Percentiles rank a stretch among this genome's conserved stretches.
These are phyloP conservation scores for Podilymbus podiceps DNA, from an alignment of 2,113 vertebrate species.

Conservation along the genomic window DNA sequence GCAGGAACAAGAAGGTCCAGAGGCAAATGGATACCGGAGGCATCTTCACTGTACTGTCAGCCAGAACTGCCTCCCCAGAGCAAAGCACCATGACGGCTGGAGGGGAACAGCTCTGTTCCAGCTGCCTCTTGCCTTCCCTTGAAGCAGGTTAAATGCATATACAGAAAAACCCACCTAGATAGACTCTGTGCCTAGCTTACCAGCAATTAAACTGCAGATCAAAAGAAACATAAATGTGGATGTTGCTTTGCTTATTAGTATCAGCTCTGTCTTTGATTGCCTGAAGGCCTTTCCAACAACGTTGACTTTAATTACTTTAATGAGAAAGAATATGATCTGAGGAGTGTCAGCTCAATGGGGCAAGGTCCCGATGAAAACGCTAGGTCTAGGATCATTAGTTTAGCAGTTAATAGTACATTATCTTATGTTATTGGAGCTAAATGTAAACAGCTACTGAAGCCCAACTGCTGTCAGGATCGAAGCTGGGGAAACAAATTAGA, in stretches of 20 bases:
- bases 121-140: neutral
- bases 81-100: accelerated
- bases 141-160: neutral
- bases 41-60: neutral
- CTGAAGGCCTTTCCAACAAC: neutral
- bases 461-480: neutral
- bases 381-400: slow-evolving; percentile 22
- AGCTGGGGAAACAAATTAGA: neutral
- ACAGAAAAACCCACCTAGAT: neutral
- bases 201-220: neutral
- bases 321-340: slow-evolving; percentile 45
- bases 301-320: slow-evolving; percentile 59
- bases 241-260: slow-evolving; percentile 10
- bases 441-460: slow-evolving; percentile 36
- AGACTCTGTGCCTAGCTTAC: neutral
- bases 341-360: slow-evolving; percentile 3
- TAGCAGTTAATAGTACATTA: slow-evolving; percentile 31
- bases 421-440: neutral
- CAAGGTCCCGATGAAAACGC: neutral
- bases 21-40: neutral
- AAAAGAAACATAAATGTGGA: neutral
- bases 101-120: neutral
- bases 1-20: neutral
- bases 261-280: neutral
- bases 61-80: neutral